A percentile compares a stretch with the other conserved stretches of the same genome.
phyloP scores from a whole-genome alignment of 2,113 vertebrate genomes.

The Seriola quinqueradiata region DNA sequence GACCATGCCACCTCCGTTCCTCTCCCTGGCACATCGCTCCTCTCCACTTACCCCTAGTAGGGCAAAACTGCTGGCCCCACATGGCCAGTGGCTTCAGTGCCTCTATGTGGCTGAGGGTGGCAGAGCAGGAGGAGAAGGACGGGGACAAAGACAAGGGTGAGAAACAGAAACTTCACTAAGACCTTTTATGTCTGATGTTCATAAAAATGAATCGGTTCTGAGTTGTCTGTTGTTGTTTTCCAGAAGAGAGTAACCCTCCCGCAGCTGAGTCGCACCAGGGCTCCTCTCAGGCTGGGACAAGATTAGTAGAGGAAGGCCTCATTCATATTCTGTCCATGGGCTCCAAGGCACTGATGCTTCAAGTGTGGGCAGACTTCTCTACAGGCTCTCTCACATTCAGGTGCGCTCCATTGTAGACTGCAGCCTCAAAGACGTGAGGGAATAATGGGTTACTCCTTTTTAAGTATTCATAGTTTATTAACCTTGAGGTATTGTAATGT shows the following conservation, averaged over 20 bases:
- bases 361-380: conserved; percentile 93
- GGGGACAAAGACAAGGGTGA: conserved; percentile 80
- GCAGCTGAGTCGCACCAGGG: conserved; percentile 74
- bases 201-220: conserved; percentile 14
- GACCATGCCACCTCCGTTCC: conserved; percentile 80
- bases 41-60: conserved; percentile 92
- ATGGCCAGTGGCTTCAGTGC: conserved; percentile 96
- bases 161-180: conserved; percentile 47
- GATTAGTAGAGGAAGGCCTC: conserved; percentile 87
- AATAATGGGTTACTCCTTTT: conserved; percentile 7
- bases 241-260: conserved; percentile 82
- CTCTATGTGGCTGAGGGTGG: conserved; percentile 90
- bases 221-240: conserved; percentile 58
- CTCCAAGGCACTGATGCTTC: conserved; percentile 96
- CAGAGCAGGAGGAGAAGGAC: conserved; percentile 67
- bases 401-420: conserved; percentile 77
- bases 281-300: conserved; percentile 77
- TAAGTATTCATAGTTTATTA: conserved; percentile 5
- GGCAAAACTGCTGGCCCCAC: conserved; percentile 98
- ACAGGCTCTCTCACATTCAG: conserved; percentile 91
- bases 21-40: conserved; percentile 96
- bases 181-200: background rate
- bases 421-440: conserved; percentile 14
- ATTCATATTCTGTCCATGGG: conserved; percentile 95
- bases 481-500: conserved; percentile 12